These are phyloP conservation scores for Notarius lentiginosus DNA, from an alignment of 2,113 vertebrate species.

Conservation along the genomic window DNA sequence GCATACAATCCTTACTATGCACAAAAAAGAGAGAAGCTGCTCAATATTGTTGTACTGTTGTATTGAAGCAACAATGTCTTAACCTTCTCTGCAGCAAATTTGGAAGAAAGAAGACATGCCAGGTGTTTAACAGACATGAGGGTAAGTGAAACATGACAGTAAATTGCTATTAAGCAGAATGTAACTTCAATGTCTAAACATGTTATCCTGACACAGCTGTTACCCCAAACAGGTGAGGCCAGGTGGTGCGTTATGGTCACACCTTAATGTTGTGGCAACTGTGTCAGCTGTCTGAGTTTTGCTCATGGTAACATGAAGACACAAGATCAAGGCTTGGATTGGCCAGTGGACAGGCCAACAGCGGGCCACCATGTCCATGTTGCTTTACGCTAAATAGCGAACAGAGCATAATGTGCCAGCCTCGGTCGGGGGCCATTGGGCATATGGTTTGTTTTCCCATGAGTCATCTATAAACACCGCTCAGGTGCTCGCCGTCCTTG, in stretches of 20 bases:
- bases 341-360: slow-evolving; percentile 10
- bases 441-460: slow-evolving; percentile 67
- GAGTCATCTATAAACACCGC: slow-evolving; percentile 65
- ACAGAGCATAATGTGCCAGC: slow-evolving; percentile 53
- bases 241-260: slow-evolving; percentile 39
- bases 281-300: slow-evolving; percentile 37
- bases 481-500: slow-evolving; percentile 62
- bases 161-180: slow-evolving; percentile 31
- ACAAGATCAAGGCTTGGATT: slow-evolving; percentile 15
- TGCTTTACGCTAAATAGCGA: slow-evolving; percentile 61
- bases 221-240: slow-evolving; percentile 39
- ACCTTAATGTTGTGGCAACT: slow-evolving; percentile 30
- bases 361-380: slow-evolving; percentile 53
- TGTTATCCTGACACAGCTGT: slow-evolving; percentile 33
- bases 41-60: background rate
- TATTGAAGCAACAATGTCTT: background rate
- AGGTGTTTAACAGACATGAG: slow-evolving; percentile 39
- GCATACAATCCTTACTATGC: background rate
- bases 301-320: slow-evolving; percentile 36
- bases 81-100: slow-evolving; percentile 14
- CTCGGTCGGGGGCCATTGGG: slow-evolving; percentile 58
- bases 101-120: slow-evolving; percentile 61
- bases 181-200: slow-evolving; percentile 37
- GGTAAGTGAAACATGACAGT: slow-evolving; percentile 21
- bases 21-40: background rate